phyloP scores from a whole-genome alignment of 2,888 invertebrate species.

The Plebejus anna region DNA sequence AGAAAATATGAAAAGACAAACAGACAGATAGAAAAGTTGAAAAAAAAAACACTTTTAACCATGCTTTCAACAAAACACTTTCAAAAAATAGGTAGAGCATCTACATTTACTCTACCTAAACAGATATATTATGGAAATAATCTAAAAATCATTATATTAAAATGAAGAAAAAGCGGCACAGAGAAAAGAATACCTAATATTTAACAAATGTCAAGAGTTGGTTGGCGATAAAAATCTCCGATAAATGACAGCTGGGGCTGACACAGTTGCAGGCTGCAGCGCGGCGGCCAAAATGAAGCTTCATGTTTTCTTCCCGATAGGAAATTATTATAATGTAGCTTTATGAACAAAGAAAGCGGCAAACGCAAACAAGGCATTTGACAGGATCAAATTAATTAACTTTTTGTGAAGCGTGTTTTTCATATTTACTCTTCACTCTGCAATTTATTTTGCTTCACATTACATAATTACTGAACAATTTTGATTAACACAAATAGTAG shows the following conservation, averaged over 20 bases:
- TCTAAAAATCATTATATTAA: neutral
- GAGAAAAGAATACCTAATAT: neutral
- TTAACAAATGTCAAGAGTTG: slow-evolving; percentile 6
- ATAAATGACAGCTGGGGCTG: slow-evolving; percentile 6
- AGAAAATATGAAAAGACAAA: neutral
- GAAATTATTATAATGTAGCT: neutral
- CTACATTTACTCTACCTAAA: too few species aligned
- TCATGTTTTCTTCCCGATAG: neutral
- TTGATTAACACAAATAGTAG: neutral
- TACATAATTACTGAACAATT: neutral
- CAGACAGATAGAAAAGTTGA: neutral
- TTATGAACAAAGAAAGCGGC: neutral
- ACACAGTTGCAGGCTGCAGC: neutral
- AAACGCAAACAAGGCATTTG: neutral
- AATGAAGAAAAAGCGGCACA: neutral
- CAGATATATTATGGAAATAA: too few species aligned
- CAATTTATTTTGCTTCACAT: neutral
- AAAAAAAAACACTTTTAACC: neutral
- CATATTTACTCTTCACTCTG: neutral
- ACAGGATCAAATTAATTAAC: neutral
- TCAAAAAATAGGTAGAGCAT: too few species aligned
- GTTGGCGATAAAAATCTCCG: slow-evolving; percentile 16
- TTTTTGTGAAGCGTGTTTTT: neutral
- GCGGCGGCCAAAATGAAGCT: neutral
- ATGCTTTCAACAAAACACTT: too few species aligned